Conservation (phyloP, 2,113 vertebrate genomes). For the Canis aureus region DNA sequence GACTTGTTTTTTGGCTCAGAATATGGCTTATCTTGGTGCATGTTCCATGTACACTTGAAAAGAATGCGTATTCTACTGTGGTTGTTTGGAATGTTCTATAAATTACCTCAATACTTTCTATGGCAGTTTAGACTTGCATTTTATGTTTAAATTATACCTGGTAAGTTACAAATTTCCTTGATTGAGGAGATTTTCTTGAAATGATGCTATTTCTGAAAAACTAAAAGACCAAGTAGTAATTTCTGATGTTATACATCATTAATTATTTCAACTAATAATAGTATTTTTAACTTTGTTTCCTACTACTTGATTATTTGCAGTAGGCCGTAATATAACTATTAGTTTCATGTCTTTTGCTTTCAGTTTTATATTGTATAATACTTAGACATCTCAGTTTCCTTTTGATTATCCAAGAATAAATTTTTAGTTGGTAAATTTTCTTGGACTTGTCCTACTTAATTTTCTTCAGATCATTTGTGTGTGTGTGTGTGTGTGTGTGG, state of each 20-base stretch:
- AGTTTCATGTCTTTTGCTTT: slow-evolving; percentile 62
- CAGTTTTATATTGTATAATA: slow-evolving; percentile 58
- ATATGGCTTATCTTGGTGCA: slow-evolving; percentile 28
- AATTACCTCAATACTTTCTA: slow-evolving; percentile 39
- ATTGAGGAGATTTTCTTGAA: slow-evolving; percentile 39
- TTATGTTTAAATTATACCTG: slow-evolving; percentile 58
- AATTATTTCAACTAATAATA: slow-evolving; percentile 36
- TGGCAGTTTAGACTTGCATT: slow-evolving; percentile 15
- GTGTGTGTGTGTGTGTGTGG: background rate
- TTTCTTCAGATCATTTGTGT: slow-evolving; percentile 31
- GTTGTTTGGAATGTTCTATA: slow-evolving; percentile 59
- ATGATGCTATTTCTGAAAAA: background rate
- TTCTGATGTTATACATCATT: background rate
- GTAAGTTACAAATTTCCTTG: slow-evolving; percentile 41
- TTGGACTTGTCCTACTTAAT: slow-evolving; percentile 61
- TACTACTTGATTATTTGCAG: background rate
- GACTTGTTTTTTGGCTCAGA: background rate
- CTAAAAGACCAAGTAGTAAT: background rate
- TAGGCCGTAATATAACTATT: background rate
- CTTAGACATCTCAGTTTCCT: slow-evolving; percentile 66
- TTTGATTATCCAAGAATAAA: slow-evolving; percentile 64
- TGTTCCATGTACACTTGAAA: slow-evolving; percentile 46
- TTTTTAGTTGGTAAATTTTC: slow-evolving; percentile 68
- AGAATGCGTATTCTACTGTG: slow-evolving; percentile 46
- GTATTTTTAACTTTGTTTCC: slow-evolving; percentile 40